Conservation (phyloP, 2,113 vertebrate genomes). For the Perca flavescens region DNA sequence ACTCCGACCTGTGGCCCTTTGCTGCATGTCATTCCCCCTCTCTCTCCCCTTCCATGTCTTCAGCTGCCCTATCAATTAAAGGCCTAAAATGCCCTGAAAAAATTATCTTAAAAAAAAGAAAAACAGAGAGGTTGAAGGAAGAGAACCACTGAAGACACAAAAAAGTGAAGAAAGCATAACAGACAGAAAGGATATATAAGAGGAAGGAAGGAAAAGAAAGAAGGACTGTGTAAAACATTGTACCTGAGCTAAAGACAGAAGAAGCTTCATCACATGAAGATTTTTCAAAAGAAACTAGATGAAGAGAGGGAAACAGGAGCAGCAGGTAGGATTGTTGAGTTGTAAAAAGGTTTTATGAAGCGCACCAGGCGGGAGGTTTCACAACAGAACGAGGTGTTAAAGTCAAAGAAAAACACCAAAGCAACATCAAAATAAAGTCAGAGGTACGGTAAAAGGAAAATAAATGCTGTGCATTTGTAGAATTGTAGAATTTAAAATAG, state of each 20-base stretch:
- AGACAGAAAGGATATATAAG: background rate
- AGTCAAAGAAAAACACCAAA: slow-evolving; percentile 45
- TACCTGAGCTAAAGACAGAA: slow-evolving; percentile 11
- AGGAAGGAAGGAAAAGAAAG: background rate
- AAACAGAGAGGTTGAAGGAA: slow-evolving; percentile 11
- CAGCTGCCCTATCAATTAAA: no score
- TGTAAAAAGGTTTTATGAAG: slow-evolving; percentile 51
- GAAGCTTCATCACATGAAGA: background rate
- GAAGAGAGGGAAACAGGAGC: slow-evolving; percentile 8
- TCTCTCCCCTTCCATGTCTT: no score
- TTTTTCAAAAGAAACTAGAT: slow-evolving; percentile 31
- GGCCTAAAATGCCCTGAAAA: no score
- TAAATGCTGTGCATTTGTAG: background rate
- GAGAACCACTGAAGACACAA: background rate
- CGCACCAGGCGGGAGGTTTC: slow-evolving; percentile 45
- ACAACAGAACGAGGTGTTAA: slow-evolving; percentile 46
- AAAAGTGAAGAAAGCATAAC: background rate
- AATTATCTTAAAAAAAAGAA: no score
- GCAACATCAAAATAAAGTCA: slow-evolving; percentile 36
- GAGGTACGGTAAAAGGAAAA: slow-evolving; percentile 13
- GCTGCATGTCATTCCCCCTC: no score
- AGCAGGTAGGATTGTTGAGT: slow-evolving; percentile 20
- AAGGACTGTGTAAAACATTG: slow-evolving; percentile 6
- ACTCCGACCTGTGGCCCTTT: no score
- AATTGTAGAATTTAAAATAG: background rate